Conservation (phyloP, 2,888 invertebrate species). For the Calameuta filiformis region DNA sequence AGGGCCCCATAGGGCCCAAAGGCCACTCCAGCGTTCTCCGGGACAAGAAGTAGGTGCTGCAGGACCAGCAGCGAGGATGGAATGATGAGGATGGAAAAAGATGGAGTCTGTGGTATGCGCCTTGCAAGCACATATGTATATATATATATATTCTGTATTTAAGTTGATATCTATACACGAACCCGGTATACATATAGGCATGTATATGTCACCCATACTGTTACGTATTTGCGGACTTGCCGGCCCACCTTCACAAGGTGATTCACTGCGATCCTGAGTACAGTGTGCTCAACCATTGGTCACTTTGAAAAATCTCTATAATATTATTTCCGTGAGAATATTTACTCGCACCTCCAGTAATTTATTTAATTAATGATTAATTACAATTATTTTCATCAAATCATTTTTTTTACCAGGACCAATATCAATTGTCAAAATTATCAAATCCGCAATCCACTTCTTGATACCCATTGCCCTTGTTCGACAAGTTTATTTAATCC, state of each 20-base stretch:
- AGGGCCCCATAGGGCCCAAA: constrained; percentile 23
- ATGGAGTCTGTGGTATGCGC: constrained; percentile 1
- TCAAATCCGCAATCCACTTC: not conserved
- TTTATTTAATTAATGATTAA: not conserved
- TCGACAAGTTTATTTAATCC: not conserved
- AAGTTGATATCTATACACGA: constrained; percentile 25
- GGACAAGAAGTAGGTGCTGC: constrained; percentile 20
- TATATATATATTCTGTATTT: constrained; percentile 21
- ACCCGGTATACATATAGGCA: constrained; percentile 23
- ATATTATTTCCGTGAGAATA: not conserved
- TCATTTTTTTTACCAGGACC: not conserved
- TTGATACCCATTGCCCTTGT: not conserved
- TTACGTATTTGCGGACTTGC: constrained; percentile 12
- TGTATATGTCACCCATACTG: not conserved
- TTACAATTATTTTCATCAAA: not conserved
- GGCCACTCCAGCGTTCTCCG: constrained; percentile 19
- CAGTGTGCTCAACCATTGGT: constrained; percentile 41
- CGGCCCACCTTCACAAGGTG: constrained; percentile 57
- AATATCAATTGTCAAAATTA: not conserved
- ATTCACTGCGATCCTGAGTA: constrained; percentile 50
- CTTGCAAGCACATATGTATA: constrained; percentile 11
- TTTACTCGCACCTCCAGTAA: not conserved
- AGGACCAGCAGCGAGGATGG: constrained; percentile 17
- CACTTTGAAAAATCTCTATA: not conserved
- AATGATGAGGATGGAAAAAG: constrained; percentile 5